These are phyloP conservation scores for Axis porcinus DNA, from an alignment of 2,113 vertebrate species.

Conservation along the genomic window DNA sequence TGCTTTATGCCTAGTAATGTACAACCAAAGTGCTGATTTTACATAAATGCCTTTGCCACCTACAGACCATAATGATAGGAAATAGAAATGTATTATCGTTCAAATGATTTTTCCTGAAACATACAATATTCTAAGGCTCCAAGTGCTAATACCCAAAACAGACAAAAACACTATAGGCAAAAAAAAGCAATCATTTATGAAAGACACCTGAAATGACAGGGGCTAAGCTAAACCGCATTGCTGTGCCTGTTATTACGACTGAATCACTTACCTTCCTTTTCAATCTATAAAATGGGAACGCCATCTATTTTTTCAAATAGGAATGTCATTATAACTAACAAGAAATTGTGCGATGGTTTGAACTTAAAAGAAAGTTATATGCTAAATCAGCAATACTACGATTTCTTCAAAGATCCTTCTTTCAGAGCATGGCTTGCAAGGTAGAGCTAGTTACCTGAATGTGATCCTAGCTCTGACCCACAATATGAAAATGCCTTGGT, in stretches of 20 bases:
- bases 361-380: background rate
- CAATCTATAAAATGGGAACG: background rate
- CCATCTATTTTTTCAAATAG: background rate
- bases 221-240: background rate
- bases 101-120: constrained; percentile 43
- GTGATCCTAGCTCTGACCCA: background rate
- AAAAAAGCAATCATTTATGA: background rate
- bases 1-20: background rate
- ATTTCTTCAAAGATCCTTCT: background rate
- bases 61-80: background rate
- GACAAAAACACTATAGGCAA: background rate
- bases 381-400: background rate
- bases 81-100: constrained; percentile 55
- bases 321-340: constrained; percentile 15
- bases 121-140: background rate
- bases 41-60: constrained; percentile 20
- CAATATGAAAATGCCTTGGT: background rate
- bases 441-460: background rate
- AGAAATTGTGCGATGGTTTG: background rate
- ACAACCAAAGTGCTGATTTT: constrained; percentile 8
- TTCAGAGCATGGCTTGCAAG: background rate
- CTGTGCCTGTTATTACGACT: background rate
- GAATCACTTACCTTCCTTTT: background rate
- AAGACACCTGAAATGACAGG: background rate
- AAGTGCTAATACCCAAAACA: background rate